Conservation (phyloP, 2,113 vertebrate species). For the Myrmophylax atrothorax region DNA sequence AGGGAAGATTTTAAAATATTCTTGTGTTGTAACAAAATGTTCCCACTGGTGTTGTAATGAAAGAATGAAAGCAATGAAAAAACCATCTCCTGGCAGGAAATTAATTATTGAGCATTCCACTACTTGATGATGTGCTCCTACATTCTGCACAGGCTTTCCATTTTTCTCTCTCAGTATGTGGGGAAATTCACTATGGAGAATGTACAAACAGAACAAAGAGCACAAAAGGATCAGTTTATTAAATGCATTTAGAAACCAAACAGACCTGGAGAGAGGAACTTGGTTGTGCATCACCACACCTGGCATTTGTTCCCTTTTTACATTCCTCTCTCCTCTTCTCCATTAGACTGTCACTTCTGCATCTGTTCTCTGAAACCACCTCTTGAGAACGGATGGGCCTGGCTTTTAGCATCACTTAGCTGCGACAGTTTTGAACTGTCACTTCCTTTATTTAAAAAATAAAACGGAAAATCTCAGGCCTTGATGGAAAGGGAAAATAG, state of each 20-base stretch:
- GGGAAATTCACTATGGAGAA: conserved; percentile 48
- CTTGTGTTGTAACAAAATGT: conserved; percentile 51
- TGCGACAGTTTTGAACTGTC: neutral
- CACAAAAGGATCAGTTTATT: conserved; percentile 24
- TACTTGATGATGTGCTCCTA: neutral
- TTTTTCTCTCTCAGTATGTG: conserved; percentile 20
- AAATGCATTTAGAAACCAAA: neutral
- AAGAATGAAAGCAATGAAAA: neutral
- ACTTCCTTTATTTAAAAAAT: neutral
- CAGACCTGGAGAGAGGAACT: neutral
- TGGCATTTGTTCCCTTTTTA: neutral
- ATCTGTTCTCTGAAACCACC: neutral
- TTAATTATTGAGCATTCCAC: conserved; percentile 49
- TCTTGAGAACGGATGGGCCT: fast-evolving
- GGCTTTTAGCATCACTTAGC: conserved; percentile 8
- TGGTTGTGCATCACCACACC: neutral
- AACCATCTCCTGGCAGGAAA: neutral
- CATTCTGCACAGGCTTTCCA: neutral
- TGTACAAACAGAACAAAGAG: conserved; percentile 50
- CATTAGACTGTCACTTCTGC: neutral
- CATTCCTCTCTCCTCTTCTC: neutral
- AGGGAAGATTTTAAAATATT: conserved; percentile 48
- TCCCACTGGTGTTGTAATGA: conserved; percentile 24
- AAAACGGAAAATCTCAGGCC: neutral
- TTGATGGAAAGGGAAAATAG: neutral